phyloP scores from a whole-genome alignment of 2,113 vertebrate species.

The Strix uralensis region DNA sequence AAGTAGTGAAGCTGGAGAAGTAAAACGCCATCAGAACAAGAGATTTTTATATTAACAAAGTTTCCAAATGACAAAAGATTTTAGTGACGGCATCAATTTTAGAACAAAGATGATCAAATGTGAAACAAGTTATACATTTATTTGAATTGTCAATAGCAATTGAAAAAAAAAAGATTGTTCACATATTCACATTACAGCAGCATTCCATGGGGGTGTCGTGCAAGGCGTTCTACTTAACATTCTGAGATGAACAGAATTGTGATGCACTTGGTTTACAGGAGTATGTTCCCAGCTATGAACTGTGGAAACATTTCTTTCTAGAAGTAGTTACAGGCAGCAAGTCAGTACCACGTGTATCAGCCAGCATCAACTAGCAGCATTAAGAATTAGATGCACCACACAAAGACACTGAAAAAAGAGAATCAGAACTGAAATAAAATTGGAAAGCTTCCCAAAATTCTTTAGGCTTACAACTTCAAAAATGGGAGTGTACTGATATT shows the following conservation, averaged over 20 bases:
- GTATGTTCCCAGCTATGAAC: not conserved
- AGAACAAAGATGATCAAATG: not conserved
- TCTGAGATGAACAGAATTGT: not conserved
- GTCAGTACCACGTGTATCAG: fast-evolving
- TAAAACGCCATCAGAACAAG: not conserved
- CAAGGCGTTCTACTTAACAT: not conserved
- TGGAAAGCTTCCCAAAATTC: not conserved
- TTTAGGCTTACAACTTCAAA: not conserved
- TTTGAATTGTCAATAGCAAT: not conserved
- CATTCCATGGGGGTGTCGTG: not conserved
- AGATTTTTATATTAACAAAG: not conserved
- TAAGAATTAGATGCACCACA: not conserved
- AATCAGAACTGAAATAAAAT: not conserved
- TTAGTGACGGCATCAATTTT: not conserved
- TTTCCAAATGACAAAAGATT: not conserved
- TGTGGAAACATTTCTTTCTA: not conserved
- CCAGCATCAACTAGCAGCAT: not conserved
- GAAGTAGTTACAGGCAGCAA: not conserved
- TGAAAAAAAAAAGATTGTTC: not conserved
- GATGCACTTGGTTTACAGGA: not conserved
- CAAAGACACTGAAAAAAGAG: not conserved
- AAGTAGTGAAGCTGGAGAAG: not conserved
- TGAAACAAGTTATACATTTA: not conserved
- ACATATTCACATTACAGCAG: not conserved
- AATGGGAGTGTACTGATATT: not conserved